These are phyloP conservation scores for Thalpophila matura DNA, from an alignment of 2,888 invertebrate genomes.

Conservation along the genomic window DNA sequence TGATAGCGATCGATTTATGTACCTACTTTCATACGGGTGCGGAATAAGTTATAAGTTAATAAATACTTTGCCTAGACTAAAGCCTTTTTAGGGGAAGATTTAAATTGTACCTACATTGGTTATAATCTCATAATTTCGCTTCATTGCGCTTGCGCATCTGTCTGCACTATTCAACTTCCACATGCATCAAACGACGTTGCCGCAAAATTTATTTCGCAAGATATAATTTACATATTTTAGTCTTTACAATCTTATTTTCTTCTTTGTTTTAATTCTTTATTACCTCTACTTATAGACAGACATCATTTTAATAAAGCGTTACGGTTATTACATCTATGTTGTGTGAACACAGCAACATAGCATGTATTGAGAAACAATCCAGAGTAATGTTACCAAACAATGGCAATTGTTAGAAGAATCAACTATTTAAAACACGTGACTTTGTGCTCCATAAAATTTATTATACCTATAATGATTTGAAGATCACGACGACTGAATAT, in stretches of 20 bases:
- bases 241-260: background rate
- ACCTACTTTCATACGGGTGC: constrained; percentile 45
- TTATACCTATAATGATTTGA: constrained; percentile 53
- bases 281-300: background rate
- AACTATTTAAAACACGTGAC: constrained; percentile 64
- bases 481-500: constrained; percentile 56
- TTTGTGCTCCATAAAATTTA: constrained; percentile 55
- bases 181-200: background rate
- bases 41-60: background rate
- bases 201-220: background rate
- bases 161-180: background rate
- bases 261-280: background rate
- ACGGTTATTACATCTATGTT: constrained; percentile 10
- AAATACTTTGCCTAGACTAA: background rate
- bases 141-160: background rate
- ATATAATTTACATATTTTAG: background rate
- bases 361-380: constrained; percentile 64
- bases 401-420: constrained; percentile 69
- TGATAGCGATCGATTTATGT: constrained; percentile 28
- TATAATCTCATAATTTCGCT: no score
- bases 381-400: constrained; percentile 68
- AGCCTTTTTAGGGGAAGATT: background rate
- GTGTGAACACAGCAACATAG: constrained; percentile 40
- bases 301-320: constrained; percentile 9
- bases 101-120: background rate